Evolutionary conservation across 2,888 invertebrate species (phyloP), one percentile per base, ranked within the genome.

Genomic region (Scotopteryx bipunctaria): DNA sequence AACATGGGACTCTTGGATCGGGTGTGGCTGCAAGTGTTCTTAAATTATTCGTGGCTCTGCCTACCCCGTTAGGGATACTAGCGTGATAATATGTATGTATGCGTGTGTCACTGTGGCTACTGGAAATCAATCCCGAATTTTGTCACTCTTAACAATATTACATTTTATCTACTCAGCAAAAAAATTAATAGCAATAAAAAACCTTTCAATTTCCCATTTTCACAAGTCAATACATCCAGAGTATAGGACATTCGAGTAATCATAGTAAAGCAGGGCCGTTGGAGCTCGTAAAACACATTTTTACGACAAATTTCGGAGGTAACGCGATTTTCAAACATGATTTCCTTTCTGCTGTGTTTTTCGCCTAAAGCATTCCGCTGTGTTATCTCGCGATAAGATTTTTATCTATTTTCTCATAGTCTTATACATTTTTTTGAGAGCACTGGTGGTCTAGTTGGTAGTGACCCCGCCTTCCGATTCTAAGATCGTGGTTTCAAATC

Each of bases 301-400:
- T 78, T 77, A 78, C 70, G 78, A 69, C 71, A 68, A 77, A 76
- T 77, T 78, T 75, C 67, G 47, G 52, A 64, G 72, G 72, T 78
- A 77, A 78, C 71, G 57, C 66, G 73, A 76, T 78, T 76, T 75
- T 61, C 66, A 67, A 68, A 68, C 65, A 58, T 59, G 66, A 57
- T 65, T 56, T 59, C 54, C 53, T 58, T 56, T 43, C 51, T 59
- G 55, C 63, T 64, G 55, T 48, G 53, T 61, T 69, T 63, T 53
- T 41, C 36, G 31, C 16, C 57, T 48, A 44, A 33, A 43, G 38
- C 25, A 21, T 54, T 50, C 36, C 23, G 38, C 35, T 40, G 40
- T 37, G 52, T 49, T 57, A 52, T 52, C 35, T 53, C 29, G 33
- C 32, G 23, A 47, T 42, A 40, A 40, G 13, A 53, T 53, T 36